Base-by-base conservation (phyloP, 2,888 invertebrate genomes). In the Cactoblastis cactorum region DNA sequence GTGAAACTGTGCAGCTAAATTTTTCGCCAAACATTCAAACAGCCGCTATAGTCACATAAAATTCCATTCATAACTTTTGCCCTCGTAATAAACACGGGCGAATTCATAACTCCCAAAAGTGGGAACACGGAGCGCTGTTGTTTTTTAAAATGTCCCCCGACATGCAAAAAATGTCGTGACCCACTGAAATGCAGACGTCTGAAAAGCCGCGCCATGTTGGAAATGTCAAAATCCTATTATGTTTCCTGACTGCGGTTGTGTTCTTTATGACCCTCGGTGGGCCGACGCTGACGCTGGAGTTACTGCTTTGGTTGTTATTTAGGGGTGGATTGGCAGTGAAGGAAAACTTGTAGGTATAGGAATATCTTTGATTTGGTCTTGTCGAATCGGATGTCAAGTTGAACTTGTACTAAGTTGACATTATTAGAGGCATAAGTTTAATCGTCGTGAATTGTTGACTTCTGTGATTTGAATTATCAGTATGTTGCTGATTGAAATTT, bases 211-310 rank as follows among this genome's bases (percentile, higher is more conserved):
- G 53, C 58, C 53, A 45, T 39, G 47, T 47, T 55, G 55, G 51
- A 57, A 54, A 58, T 58, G 55, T 59, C 57, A 54, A 55, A 55
- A 53, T 49, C 53, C 52, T 55, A 55, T 58, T 55, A 56, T 51
- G 55, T 48, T 58, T 55, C 51, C 51, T 51, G 48, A 52, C 45
- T 47, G 53, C 22, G 53, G 41, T 38, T 52, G 15, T 35, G 28
- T 50, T 50, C 51, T 54, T 53, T 56, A 50, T 52, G 47, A 28
- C 22, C 22, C 32, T 12, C 9, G 9, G 38, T 50, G 53, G 46
- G 56, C 33, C 50, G 55, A 17, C 45, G 11, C 32, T 9, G 6
- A 9, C 28, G 28, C n/a, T 22, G 22, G 17, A 24, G 39, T 41
- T 8, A 22, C 39, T 18, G 17, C 9, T 28, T 4, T 43, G 9